phyloP scores from a whole-genome alignment of 2,888 invertebrate species.

The Eristalinus sepulchralis region DNA sequence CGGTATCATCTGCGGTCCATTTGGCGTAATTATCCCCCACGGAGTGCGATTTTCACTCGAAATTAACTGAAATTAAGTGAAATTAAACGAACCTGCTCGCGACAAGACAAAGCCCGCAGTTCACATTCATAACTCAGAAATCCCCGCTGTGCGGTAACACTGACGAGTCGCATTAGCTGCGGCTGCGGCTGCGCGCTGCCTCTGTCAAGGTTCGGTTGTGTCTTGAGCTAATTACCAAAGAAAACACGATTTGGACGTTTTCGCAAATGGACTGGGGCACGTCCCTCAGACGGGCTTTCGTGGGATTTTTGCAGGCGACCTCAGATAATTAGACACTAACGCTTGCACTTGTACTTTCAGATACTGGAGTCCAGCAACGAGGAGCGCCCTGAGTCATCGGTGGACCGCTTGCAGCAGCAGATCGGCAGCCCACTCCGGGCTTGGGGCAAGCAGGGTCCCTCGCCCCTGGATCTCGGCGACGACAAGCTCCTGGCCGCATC shows the following conservation, averaged over 20 bases:
- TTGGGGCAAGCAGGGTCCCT: conserved; percentile 73
- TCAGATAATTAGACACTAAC: neutral
- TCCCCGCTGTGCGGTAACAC: conserved; percentile 38
- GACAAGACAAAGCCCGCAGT: conserved; percentile 55
- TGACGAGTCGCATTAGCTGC: neutral
- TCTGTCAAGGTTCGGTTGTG: conserved; percentile 39
- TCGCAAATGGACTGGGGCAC: conserved; percentile 9
- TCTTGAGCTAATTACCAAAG: conserved; percentile 27
- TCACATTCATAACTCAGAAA: conserved; percentile 35
- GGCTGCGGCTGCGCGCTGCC: conserved; percentile 1
- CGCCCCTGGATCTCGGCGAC: conserved; percentile 73
- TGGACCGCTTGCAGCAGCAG: conserved; percentile 63
- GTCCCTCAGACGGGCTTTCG: neutral
- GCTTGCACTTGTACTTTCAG: conserved; percentile 73
- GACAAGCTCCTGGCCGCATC: conserved; percentile 57
- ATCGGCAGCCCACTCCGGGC: conserved; percentile 59
- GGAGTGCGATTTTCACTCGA: conserved; percentile 53
- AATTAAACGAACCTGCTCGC: conserved; percentile 53
- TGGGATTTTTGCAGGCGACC: neutral
- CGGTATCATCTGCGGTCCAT: conserved; percentile 41
- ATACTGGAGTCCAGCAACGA: conserved; percentile 80
- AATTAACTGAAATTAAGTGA: conserved; percentile 56
- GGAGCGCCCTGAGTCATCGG: conserved; percentile 73
- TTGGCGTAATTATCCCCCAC: conserved; percentile 49
- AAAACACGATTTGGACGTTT: conserved; percentile 33